These are phyloP conservation scores for Poecilia wingei DNA, from an alignment of 2,797 vertebrate species.

Conservation along the genomic window DNA sequence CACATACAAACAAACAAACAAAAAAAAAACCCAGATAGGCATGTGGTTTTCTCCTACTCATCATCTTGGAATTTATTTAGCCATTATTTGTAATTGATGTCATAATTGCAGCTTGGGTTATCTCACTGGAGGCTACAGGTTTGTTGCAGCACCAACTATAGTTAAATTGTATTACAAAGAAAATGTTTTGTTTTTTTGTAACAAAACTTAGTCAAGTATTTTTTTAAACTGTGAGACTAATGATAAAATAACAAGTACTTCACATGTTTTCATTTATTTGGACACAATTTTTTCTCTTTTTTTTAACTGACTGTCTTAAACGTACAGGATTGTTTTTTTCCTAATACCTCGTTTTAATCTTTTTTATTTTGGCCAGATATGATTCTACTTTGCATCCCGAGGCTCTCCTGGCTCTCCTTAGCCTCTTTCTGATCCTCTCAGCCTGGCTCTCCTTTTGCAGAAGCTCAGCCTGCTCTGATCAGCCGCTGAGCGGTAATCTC, in stretches of 20 bases:
- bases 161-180: background rate
- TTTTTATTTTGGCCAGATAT: background rate
- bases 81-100: constrained; percentile 32
- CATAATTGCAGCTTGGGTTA: constrained; percentile 21
- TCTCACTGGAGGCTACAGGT: background rate
- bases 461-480: constrained; percentile 1
- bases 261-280: background rate
- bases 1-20: background rate
- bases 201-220: background rate
- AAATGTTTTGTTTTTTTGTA: background rate
- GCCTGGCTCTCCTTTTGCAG: constrained; percentile 4
- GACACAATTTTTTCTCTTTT: background rate
- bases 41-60: constrained; percentile 21
- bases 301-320: background rate
- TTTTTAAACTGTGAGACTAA: background rate
- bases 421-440: constrained; percentile 1
- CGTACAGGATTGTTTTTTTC: background rate
- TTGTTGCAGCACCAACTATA: background rate
- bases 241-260: background rate
- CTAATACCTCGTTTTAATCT: background rate
- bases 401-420: background rate
- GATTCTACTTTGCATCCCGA: background rate
- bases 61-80: constrained; percentile 32
- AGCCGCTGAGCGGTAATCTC: constrained; percentile 14
- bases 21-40: background rate